Conservation (phyloP, 2,797 vertebrate genomes). For the Gymnothorax reevesii region DNA sequence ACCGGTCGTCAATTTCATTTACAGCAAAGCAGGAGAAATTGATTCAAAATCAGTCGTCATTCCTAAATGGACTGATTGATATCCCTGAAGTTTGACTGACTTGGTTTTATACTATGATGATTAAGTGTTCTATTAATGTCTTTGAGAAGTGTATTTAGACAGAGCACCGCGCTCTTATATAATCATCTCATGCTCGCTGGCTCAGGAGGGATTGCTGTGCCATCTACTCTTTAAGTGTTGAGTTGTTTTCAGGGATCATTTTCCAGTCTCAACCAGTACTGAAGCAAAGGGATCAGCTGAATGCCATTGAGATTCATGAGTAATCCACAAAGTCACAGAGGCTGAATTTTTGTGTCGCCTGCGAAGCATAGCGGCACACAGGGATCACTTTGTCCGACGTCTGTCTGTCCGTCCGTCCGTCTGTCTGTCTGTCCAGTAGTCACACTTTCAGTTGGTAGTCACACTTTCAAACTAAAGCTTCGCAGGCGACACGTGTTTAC, state of each 20-base stretch:
- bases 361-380: too few species aligned
- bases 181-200: conserved; percentile 19
- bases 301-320: conserved; percentile 26
- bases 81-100: too few species aligned
- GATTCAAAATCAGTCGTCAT: too few species aligned
- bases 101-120: too few species aligned
- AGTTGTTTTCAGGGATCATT: conserved; percentile 24
- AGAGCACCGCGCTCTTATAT: conserved; percentile 23
- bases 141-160: conserved; percentile 18
- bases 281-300: conserved; percentile 22
- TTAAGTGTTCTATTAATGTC: neutral
- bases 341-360: conserved; percentile 16
- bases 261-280: conserved; percentile 7
- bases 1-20: neutral
- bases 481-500: too few species aligned
- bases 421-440: too few species aligned
- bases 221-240: conserved; percentile 20
- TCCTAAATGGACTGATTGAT: too few species aligned
- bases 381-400: too few species aligned
- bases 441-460: too few species aligned
- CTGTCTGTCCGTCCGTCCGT: too few species aligned
- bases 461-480: too few species aligned
- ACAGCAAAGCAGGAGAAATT: too few species aligned
- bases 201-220: conserved; percentile 28
- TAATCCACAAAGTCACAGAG: conserved; percentile 30